Conservation (phyloP, 2,113 vertebrate genomes). For the Cyphomyrus plagiostoma region DNA sequence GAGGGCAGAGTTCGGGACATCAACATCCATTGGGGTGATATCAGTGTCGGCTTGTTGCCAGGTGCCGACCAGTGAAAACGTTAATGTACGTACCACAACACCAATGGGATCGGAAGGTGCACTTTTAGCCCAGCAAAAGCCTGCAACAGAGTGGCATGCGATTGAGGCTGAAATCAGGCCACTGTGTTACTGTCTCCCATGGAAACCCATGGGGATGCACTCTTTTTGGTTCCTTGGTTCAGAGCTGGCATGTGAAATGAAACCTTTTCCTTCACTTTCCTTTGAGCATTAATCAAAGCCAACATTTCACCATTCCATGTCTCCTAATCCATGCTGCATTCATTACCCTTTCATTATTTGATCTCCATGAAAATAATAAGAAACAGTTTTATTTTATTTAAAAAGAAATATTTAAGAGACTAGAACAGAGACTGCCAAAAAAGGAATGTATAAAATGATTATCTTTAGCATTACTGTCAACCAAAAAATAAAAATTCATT, state of each 20-base stretch:
- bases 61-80: not conserved
- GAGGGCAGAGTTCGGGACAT: slow-evolving; percentile 3
- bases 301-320: slow-evolving; percentile 6
- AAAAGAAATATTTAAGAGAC: slow-evolving; percentile 31
- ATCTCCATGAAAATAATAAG: slow-evolving; percentile 15
- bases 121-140: not conserved
- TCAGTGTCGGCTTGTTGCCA: not conserved
- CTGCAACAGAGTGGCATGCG: slow-evolving; percentile 36
- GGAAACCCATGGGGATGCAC: not conserved
- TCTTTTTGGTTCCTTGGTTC: slow-evolving; percentile 32
- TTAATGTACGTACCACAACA: not conserved
- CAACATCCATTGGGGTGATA: not conserved
- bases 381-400: slow-evolving; percentile 35
- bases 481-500: slow-evolving; percentile 41
- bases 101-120: not conserved
- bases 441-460: slow-evolving; percentile 62
- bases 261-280: slow-evolving; percentile 31
- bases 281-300: slow-evolving; percentile 16
- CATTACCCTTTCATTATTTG: slow-evolving; percentile 38
- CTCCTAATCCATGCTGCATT: not conserved
- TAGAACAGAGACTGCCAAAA: slow-evolving; percentile 67
- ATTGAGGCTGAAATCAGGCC: not conserved
- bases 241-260: slow-evolving; percentile 46
- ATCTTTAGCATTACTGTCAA: slow-evolving; percentile 54
- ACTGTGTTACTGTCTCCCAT: not conserved